Percentiles rank a stretch among this genome's conserved stretches.
These are phyloP conservation scores for Tenthredo distinguenda DNA, from an alignment of 2,888 invertebrate species.

Conservation along the genomic window DNA sequence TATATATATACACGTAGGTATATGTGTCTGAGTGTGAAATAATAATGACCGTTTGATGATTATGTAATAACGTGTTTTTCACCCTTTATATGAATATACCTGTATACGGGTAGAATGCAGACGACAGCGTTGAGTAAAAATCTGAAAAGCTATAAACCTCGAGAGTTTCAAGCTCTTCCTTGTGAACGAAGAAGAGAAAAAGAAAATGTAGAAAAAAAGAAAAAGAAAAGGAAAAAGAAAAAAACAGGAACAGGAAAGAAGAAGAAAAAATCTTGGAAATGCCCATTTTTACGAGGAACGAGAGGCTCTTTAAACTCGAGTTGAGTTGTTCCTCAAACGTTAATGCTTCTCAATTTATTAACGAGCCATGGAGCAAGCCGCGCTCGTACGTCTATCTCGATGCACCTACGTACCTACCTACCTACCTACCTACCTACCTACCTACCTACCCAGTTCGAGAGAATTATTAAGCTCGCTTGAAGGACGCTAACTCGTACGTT, in stretches of 20 bases:
- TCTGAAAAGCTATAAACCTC: neutral
- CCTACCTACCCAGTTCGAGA: neutral
- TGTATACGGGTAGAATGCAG: neutral
- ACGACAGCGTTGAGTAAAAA: neutral
- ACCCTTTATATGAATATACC: neutral
- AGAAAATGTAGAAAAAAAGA: neutral
- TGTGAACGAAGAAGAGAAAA: neutral
- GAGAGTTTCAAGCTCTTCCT: neutral
- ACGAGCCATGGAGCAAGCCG: neutral
- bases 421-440: neutral
- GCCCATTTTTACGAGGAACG: conserved; percentile 32
- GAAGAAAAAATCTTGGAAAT: conserved; percentile 10
- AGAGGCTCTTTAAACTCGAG: conserved; percentile 28
- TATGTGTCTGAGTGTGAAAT: no score
- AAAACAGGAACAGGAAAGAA: neutral
- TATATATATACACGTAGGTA: no score
- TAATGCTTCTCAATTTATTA: conserved; percentile 43
- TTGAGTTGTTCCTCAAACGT: conserved; percentile 26
- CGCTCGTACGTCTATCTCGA: neutral
- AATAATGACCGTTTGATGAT: no score
- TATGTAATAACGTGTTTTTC: no score
- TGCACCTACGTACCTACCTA: neutral
- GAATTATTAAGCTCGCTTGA: neutral
- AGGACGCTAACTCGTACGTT: neutral
- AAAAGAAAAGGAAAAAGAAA: neutral